phyloP scores from a whole-genome alignment of 53 echinoderm and acorn worm genomes.

The Luidia sarsii region DNA sequence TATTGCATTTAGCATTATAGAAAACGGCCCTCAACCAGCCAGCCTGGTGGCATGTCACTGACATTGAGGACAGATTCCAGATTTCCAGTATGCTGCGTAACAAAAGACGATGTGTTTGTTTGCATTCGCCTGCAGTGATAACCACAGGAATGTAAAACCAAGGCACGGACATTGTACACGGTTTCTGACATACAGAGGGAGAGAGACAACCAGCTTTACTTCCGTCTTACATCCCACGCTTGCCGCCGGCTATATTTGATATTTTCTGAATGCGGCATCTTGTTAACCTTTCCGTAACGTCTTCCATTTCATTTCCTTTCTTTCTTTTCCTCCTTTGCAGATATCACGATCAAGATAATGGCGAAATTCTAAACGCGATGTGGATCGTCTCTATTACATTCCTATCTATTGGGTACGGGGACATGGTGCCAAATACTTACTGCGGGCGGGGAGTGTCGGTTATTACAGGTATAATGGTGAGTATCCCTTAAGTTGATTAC shows the following conservation, averaged over 20 bases:
- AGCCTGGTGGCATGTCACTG: too few species aligned
- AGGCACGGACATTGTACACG: too few species aligned
- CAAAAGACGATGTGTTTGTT: too few species aligned
- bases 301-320: neutral
- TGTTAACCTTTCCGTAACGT: conserved; percentile 25
- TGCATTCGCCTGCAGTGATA: too few species aligned
- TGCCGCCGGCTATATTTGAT: conserved; percentile 8
- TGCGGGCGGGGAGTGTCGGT: conserved; percentile 98
- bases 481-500: too few species aligned
- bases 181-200: too few species aligned
- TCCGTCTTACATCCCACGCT: neutral
- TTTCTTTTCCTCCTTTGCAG: conserved; percentile 51
- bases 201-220: too few species aligned
- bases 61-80: too few species aligned
- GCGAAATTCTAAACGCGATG: conserved; percentile 99
- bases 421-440: conserved; percentile 99
- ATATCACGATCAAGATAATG: conserved; percentile 98
- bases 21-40: too few species aligned
- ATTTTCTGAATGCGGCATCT: neutral
- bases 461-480: conserved; percentile 99
- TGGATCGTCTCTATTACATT: conserved; percentile 99
- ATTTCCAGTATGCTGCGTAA: too few species aligned
- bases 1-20: too few species aligned
- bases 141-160: too few species aligned
- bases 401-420: conserved; percentile 99